Percentiles rank a stretch among this genome's conserved stretches.
phyloP scores from a whole-genome alignment of 2,888 invertebrate species.

The Eueremaeus valkanovi region DNA sequence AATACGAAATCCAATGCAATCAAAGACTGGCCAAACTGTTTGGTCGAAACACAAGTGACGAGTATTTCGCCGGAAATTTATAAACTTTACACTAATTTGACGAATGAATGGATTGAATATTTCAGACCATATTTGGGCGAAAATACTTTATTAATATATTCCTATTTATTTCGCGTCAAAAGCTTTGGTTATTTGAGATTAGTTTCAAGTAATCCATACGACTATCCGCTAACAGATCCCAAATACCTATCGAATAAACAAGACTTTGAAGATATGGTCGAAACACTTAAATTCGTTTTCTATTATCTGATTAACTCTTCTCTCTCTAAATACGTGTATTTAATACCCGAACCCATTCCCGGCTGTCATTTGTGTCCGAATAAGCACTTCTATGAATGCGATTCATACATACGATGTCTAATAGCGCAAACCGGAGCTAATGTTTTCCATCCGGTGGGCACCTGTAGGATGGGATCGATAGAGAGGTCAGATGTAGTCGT shows the following conservation, averaged over 20 bases:
- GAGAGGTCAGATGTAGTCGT: not conserved
- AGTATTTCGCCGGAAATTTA: no score
- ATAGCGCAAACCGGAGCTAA: not conserved
- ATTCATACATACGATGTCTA: not conserved
- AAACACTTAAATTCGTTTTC: no score
- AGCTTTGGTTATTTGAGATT: not conserved
- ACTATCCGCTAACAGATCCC: not conserved
- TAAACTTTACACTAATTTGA: no score
- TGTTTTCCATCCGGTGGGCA: not conserved
- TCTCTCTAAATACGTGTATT: not conserved
- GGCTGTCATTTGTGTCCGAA: not conserved
- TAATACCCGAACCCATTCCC: no score
- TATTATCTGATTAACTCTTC: no score
- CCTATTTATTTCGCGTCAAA: not conserved
- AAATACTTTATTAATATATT: not conserved
- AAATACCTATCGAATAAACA: not conserved
- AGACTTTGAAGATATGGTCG: not conserved
- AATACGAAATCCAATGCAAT: no score
- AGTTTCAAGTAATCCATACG: not conserved
- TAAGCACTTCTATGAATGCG: not conserved
- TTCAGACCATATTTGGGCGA: not conserved
- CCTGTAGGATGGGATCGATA: not conserved
- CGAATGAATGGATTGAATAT: no score
- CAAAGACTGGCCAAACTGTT: no score
- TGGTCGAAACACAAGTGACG: no score